These are phyloP conservation scores for Rhamphomyia laevipes DNA, from an alignment of 2,888 invertebrate species.

Conservation along the genomic window DNA sequence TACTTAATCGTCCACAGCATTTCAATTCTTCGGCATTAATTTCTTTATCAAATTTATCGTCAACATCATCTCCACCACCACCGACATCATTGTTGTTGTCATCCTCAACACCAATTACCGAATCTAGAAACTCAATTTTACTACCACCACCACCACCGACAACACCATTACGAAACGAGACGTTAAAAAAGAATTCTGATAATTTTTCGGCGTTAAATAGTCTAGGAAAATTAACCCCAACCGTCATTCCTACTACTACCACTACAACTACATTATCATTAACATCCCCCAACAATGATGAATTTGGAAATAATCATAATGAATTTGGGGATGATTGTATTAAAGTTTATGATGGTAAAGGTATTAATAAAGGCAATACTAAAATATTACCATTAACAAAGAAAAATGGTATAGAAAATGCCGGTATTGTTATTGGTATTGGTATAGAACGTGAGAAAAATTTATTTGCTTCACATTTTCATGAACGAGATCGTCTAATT, in stretches of 20 bases:
- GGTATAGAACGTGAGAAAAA: constrained; percentile 24
- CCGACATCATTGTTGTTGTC: neutral
- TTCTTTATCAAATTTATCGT: neutral
- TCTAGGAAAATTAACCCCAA: constrained; percentile 1
- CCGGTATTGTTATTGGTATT: neutral
- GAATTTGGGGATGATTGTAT: no score
- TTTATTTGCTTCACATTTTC: constrained; percentile 34
- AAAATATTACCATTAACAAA: neutral
- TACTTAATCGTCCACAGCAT: no score
- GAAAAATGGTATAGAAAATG: neutral
- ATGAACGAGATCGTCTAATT: constrained; percentile 38
- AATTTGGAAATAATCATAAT: no score
- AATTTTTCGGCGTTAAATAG: constrained; percentile 8
- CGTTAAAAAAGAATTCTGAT: constrained; percentile 3
- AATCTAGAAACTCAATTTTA: neutral
- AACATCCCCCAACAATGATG: no score
- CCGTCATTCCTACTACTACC: no score
- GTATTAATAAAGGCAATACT: neutral
- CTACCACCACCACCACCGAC: constrained; percentile 9
- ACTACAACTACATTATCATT: no score
- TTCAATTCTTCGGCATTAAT: no score
- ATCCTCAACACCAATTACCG: neutral
- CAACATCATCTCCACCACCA: neutral
- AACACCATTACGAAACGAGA: constrained; percentile 8
- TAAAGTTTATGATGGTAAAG: no score